These are phyloP conservation scores for Carassius auratus DNA, from an alignment of 2,113 vertebrate genomes.

Conservation along the genomic window DNA sequence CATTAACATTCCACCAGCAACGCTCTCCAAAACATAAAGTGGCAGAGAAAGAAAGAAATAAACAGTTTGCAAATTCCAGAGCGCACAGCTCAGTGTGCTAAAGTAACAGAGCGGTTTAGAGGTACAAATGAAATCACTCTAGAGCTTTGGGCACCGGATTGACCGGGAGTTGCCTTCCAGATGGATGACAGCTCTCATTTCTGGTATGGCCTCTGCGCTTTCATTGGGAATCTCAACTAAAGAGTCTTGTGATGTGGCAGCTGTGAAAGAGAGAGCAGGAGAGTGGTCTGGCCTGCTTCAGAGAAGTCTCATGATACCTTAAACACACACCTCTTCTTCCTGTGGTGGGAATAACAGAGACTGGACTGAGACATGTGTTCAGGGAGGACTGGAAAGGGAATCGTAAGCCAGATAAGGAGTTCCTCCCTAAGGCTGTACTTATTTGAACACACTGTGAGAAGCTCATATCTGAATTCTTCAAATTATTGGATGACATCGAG, in stretches of 20 bases:
- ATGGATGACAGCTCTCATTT: slow-evolving; percentile 19
- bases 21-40: slow-evolving; percentile 23
- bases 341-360: slow-evolving; percentile 29
- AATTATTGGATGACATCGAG: not conserved
- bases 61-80: slow-evolving; percentile 1
- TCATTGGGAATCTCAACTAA: slow-evolving; percentile 36
- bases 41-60: slow-evolving; percentile 1
- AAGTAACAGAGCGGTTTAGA: slow-evolving; percentile 8
- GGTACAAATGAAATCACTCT: slow-evolving; percentile 35
- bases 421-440: slow-evolving; percentile 19
- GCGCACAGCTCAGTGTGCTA: not conserved
- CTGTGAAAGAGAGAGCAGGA: slow-evolving; percentile 32
- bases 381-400: slow-evolving; percentile 4
- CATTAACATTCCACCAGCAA: slow-evolving; percentile 51
- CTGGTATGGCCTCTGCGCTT: slow-evolving; percentile 29
- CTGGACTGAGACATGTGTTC: slow-evolving; percentile 6
- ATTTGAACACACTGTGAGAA: slow-evolving; percentile 14
- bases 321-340: slow-evolving; percentile 49
- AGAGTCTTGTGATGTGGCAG: slow-evolving; percentile 57
- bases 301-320: slow-evolving; percentile 52
- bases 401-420: slow-evolving; percentile 30
- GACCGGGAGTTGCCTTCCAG: slow-evolving; percentile 1
- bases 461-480: slow-evolving; percentile 33
- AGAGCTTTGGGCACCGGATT: slow-evolving; percentile 8
- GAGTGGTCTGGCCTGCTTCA: slow-evolving; percentile 49